Evolutionary conservation across 2,888 invertebrate genomes (phyloP).

Genomic region (Micoletzkya japonica): DNA sequence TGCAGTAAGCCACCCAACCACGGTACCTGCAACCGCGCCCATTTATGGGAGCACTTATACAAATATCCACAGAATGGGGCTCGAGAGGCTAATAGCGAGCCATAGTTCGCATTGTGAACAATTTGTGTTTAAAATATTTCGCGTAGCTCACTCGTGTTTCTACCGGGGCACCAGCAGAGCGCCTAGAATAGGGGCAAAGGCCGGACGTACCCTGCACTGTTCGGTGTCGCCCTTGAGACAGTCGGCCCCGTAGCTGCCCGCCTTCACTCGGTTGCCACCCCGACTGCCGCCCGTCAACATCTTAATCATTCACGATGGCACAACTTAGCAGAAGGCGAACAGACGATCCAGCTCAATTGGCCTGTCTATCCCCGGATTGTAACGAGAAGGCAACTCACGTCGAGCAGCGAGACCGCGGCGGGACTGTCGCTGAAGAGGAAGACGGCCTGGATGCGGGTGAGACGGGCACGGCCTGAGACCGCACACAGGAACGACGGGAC

Average conservation of each 20-base stretch:
- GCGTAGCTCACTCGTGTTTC: background rate
- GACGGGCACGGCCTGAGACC: background rate
- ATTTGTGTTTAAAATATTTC: no score
- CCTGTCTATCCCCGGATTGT: no score
- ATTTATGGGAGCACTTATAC: background rate
- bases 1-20: no score
- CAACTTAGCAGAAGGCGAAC: no score
- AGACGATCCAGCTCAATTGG: no score
- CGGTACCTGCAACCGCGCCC: no score
- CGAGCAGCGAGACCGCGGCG: slow-evolving; percentile 6
- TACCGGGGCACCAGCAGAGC: slow-evolving; percentile 29
- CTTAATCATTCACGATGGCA: no score
- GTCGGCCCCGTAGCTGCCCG: slow-evolving; percentile 34
- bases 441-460: background rate
- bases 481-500: slow-evolving; percentile 1
- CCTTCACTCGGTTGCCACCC: slow-evolving; percentile 29
- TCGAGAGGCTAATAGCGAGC: no score
- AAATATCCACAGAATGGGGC: slow-evolving; percentile 1
- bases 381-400: slow-evolving; percentile 17
- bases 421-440: background rate
- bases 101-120: no score
- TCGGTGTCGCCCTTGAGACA: slow-evolving; percentile 36
- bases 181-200: slow-evolving; percentile 31
- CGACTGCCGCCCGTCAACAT: slow-evolving; percentile 6
- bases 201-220: slow-evolving; percentile 35